Evolutionary conservation across 1,140 invertebrate species (phyloP).

Genomic region (Euwallacea similis): DNA sequence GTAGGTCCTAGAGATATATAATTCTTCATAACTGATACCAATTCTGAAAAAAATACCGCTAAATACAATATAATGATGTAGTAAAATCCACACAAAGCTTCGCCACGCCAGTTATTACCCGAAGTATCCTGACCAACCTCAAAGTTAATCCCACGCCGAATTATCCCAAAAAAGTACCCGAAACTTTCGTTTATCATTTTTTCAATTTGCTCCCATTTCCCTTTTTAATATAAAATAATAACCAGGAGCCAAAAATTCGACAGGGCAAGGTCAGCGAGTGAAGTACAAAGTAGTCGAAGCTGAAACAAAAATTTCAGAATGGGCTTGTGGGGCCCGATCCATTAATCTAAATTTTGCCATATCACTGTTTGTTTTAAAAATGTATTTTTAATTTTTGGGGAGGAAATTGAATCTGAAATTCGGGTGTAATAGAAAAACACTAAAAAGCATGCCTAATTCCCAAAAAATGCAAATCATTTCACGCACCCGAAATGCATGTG

Average conservation of each 20-base stretch:
- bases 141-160: slow-evolving; percentile 12
- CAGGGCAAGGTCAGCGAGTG: neutral
- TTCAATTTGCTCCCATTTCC: slow-evolving; percentile 4
- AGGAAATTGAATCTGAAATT: slow-evolving; percentile 14
- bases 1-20: too few species aligned
- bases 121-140: neutral
- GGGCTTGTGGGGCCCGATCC: neutral
- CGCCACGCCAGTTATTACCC: neutral
- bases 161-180: slow-evolving; percentile 6
- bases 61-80: too few species aligned
- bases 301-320: neutral
- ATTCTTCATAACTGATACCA: too few species aligned
- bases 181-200: slow-evolving; percentile 14
- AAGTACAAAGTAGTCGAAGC: neutral
- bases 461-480: slow-evolving; percentile 10
- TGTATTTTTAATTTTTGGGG: slow-evolving; percentile 11
- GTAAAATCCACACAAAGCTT: too few species aligned
- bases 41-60: too few species aligned
- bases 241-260: slow-evolving; percentile 2
- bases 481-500: neutral
- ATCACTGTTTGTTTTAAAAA: slow-evolving; percentile 15
- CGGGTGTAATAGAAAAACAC: slow-evolving; percentile 5
- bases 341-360: slow-evolving; percentile 11
- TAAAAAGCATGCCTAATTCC: slow-evolving; percentile 9
- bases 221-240: slow-evolving; percentile 15